Evolutionary conservation across 2,797 vertebrate genomes (phyloP), one percentile per base, ranked within the genome.

Genomic region (Pygocentrus nattereri): DNA sequence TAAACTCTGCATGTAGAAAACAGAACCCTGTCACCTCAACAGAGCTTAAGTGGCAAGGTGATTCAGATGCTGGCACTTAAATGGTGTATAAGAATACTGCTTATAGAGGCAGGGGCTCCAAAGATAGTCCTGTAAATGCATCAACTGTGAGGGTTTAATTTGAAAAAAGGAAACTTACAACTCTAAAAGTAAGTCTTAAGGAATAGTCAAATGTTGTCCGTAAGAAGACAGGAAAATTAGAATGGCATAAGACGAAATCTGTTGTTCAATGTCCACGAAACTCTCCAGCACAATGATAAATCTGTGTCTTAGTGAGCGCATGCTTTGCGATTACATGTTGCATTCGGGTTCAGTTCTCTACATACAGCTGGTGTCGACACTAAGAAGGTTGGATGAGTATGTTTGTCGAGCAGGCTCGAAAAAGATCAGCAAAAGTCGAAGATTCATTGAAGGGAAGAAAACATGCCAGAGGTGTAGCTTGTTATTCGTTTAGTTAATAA

Each of bases 401-500:
- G 90, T 88, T 87, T 85, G 88, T 91, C 90, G 90, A 88, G 90
- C 92, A 92, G 90, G 91, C 90, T 85, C 84, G 83, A 78, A 73
- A 87, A 70, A 88, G 88, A 75, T 83, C 76, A 82, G 89, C 87
- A 84, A 87, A 87, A 67, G 89, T 90, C 87, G 78, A 85, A 82
- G 80, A 86, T 90, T 91, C 19, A n/a, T 91, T 89, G 89, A 84
- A 84, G 77, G 76, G 56, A 85, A 86, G 93, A 81, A 90, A 65
- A 91, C 94, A 95, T 95, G 94, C 94, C 92, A 91, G 92, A 93
- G 93, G 90, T 90, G 87, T 85, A 78, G 90, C 92, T 44, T 84
- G 90, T 90, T 90, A 87, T 89, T 88, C 76, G 88, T 88, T 91
- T 85, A 82, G 86, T 81, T 89, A 88, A 89, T 88, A 90, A 44